A percentile compares a stretch with the other conserved stretches of the same genome.
Conservation (phyloP, 2,113 vertebrate species). For the Propithecus coquereli region DNA sequence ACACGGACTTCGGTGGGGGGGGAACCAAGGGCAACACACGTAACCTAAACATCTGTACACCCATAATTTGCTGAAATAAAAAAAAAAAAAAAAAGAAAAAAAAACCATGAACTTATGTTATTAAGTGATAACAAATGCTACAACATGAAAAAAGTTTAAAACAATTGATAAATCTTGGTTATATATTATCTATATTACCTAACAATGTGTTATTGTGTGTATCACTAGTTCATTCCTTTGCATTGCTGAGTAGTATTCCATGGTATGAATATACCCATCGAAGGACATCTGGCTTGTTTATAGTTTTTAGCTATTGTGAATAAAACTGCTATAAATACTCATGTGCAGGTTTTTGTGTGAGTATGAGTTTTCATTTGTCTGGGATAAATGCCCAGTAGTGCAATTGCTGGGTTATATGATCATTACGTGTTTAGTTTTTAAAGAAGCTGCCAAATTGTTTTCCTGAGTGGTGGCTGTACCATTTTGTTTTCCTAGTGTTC, state of each 20-base stretch:
- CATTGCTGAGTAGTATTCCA: not conserved
- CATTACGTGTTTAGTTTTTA: not conserved
- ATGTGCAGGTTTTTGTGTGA: constrained; percentile 9
- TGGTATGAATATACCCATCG: not conserved
- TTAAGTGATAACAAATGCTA: not conserved
- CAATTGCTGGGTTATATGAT: not conserved
- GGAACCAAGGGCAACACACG: too few relatives aligned
- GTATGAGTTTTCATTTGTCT: not conserved
- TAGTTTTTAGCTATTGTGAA: not conserved
- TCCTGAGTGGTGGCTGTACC: not conserved
- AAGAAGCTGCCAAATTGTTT: not conserved
- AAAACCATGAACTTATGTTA: not conserved
- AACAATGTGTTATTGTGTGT: not conserved
- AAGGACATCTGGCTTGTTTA: not conserved
- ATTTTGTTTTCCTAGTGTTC: not conserved
- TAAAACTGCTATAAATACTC: not conserved
- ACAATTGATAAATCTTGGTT: not conserved
- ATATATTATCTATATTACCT: not conserved
- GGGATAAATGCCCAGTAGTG: not conserved
- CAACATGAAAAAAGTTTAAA: not conserved
- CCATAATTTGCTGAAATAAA: too few relatives aligned
- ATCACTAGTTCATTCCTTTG: not conserved
- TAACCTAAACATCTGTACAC: too few relatives aligned
- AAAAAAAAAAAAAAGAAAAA: too few relatives aligned
- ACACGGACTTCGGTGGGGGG: too few relatives aligned